phyloP scores from a whole-genome alignment of 2,888 invertebrate genomes.

The Graphium colonna region DNA sequence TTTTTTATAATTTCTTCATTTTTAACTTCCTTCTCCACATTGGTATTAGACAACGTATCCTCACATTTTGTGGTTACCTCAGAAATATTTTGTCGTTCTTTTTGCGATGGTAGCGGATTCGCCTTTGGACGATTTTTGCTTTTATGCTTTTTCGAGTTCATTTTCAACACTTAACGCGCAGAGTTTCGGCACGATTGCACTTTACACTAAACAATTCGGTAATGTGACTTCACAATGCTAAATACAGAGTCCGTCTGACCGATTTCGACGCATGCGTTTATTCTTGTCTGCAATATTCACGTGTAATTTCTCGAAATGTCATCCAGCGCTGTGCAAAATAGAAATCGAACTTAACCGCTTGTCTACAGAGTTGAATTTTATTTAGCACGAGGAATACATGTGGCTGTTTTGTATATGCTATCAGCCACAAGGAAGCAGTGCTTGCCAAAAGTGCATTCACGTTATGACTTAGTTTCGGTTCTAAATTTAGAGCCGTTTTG shows the following conservation, averaged over 20 bases:
- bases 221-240: slow-evolving; percentile 55
- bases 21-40: slow-evolving; percentile 3
- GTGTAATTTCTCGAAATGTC: slow-evolving; percentile 64
- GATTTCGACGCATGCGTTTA: slow-evolving; percentile 57
- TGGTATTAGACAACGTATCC: background rate
- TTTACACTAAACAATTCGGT: slow-evolving; percentile 22
- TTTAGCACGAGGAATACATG: background rate
- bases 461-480: slow-evolving; percentile 33
- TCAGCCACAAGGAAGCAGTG: slow-evolving; percentile 36
- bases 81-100: background rate
- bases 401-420: slow-evolving; percentile 34
- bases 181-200: slow-evolving; percentile 13
- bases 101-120: slow-evolving; percentile 33
- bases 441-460: slow-evolving; percentile 48
- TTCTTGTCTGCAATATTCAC: slow-evolving; percentile 57
- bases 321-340: slow-evolving; percentile 26
- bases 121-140: slow-evolving; percentile 52
- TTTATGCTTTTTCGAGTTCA: slow-evolving; percentile 66
- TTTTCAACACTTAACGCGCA: slow-evolving; percentile 30
- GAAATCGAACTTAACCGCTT: slow-evolving; percentile 14
- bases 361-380: slow-evolving; percentile 17
- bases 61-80: slow-evolving; percentile 21
- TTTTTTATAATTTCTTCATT: slow-evolving; percentile 11
- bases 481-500: slow-evolving; percentile 34
- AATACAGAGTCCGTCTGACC: slow-evolving; percentile 63